Evolutionary conservation across 2,888 invertebrate genomes (phyloP).

Genomic region (Bombylius discolor): DNA sequence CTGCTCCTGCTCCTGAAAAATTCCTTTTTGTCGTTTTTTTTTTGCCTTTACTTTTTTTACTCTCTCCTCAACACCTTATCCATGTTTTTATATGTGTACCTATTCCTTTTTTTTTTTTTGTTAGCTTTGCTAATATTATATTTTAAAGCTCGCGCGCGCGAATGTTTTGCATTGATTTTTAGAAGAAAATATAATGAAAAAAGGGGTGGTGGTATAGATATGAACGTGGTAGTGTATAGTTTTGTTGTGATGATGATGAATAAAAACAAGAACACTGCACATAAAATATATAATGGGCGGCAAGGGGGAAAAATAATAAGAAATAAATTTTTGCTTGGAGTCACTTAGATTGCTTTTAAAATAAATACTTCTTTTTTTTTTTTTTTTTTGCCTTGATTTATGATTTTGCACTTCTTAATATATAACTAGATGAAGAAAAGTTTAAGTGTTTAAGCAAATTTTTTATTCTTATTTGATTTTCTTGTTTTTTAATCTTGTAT

Average conservation of each 20-base stretch:
- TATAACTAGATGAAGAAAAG: not conserved
- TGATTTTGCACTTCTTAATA: slow-evolving; percentile 3
- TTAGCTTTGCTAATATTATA: not conserved
- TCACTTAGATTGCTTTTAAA: slow-evolving; percentile 6
- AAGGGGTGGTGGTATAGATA: no score
- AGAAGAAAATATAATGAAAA: not conserved
- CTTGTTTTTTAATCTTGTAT: not conserved
- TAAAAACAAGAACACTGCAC: no score
- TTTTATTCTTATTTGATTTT: not conserved
- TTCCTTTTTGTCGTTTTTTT: not conserved
- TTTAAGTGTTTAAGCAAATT: not conserved
- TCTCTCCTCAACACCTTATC: not conserved
- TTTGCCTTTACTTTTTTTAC: not conserved
- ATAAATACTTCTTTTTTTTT: not conserved
- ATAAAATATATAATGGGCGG: no score
- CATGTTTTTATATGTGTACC: not conserved
- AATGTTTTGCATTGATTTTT: slow-evolving; percentile 22
- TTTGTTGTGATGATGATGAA: no score
- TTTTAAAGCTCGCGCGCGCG: slow-evolving; percentile 19
- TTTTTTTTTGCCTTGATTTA: slow-evolving; percentile 2
- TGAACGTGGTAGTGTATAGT: no score
- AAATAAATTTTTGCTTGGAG: slow-evolving; percentile 3
- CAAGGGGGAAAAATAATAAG: not conserved
- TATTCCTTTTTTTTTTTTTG: not conserved
- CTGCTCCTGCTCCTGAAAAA: not conserved